Percentiles rank a stretch among this genome's conserved stretches.
Evolutionary conservation across 2,888 invertebrate genomes (phyloP).

Genomic region (Yponomeuta sedellus): DNA sequence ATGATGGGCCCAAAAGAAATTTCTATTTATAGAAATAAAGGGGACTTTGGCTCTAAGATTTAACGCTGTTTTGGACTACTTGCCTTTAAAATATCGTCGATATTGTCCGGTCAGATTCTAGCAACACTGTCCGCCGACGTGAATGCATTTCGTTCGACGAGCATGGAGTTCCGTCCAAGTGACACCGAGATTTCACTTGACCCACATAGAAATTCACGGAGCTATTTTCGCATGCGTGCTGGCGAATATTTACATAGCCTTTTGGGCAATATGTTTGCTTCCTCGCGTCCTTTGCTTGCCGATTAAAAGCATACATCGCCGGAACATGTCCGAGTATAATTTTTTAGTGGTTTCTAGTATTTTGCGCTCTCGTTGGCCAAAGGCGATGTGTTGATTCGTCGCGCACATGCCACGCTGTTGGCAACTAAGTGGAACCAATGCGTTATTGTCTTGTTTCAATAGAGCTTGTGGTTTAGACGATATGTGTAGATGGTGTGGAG

Average conservation of each 20-base stretch:
- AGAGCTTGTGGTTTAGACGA: not conserved
- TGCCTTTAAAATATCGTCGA: too few relatives aligned
- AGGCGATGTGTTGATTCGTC: constrained; percentile 15
- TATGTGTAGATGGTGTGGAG: not conserved
- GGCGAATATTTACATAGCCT: not conserved
- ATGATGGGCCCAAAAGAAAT: too few relatives aligned
- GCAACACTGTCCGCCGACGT: too few relatives aligned
- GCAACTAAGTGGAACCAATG: constrained; percentile 2
- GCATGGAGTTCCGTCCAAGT: constrained; percentile 1
- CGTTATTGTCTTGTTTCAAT: constrained; percentile 4
- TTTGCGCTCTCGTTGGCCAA: constrained; percentile 4
- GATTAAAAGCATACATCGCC: not conserved
- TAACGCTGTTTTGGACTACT: too few relatives aligned
- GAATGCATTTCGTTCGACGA: constrained; percentile 9
- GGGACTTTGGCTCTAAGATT: too few relatives aligned
- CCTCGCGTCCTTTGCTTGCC: not conserved
- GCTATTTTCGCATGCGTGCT: constrained; percentile 15
- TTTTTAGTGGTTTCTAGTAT: not conserved
- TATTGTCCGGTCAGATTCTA: too few relatives aligned
- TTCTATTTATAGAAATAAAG: too few relatives aligned
- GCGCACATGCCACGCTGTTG: constrained; percentile 1
- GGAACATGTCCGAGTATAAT: not conserved
- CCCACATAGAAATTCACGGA: constrained; percentile 21
- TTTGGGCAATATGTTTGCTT: not conserved
- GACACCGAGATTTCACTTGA: constrained; percentile 23